Conservation (phyloP, 2,113 vertebrate genomes). For the Formicarius rufipectus region DNA sequence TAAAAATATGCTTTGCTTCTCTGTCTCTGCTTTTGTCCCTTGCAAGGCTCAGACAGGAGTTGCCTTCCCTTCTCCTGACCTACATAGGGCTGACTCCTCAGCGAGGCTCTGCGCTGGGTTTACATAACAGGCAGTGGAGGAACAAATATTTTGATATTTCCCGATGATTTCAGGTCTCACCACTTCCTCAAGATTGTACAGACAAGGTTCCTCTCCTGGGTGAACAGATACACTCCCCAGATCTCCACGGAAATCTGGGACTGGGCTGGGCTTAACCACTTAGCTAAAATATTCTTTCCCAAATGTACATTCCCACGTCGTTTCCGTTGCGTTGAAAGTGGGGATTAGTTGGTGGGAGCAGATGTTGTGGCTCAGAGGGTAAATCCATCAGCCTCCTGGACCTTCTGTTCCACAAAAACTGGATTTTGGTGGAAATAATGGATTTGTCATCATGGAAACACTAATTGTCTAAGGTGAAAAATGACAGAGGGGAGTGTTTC, state of each 20-base stretch:
- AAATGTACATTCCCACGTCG: accelerated
- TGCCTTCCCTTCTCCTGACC: slow-evolving; percentile 15
- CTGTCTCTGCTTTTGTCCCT: not conserved
- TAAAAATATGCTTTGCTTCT: slow-evolving; percentile 16
- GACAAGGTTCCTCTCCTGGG: not conserved
- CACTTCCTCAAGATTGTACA: not conserved
- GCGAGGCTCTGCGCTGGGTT: not conserved
- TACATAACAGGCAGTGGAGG: not conserved
- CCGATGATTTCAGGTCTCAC: not conserved
- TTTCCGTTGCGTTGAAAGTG: not conserved
- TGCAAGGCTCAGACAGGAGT: not conserved
- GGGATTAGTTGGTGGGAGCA: not conserved
- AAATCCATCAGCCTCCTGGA: not conserved
- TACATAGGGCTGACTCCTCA: not conserved
- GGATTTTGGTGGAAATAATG: not conserved
- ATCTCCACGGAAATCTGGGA: not conserved
- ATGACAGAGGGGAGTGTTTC: not conserved
- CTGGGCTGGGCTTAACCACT: not conserved
- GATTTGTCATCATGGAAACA: not conserved
- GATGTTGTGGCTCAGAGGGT: not conserved
- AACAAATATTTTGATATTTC: slow-evolving; percentile 37
- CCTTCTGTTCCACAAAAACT: not conserved
- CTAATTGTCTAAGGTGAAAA: not conserved
- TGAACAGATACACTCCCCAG: not conserved
- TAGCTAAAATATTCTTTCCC: not conserved